Evolutionary conservation across 2,113 vertebrate species (phyloP).

Genomic region (Donacobius atricapilla): DNA sequence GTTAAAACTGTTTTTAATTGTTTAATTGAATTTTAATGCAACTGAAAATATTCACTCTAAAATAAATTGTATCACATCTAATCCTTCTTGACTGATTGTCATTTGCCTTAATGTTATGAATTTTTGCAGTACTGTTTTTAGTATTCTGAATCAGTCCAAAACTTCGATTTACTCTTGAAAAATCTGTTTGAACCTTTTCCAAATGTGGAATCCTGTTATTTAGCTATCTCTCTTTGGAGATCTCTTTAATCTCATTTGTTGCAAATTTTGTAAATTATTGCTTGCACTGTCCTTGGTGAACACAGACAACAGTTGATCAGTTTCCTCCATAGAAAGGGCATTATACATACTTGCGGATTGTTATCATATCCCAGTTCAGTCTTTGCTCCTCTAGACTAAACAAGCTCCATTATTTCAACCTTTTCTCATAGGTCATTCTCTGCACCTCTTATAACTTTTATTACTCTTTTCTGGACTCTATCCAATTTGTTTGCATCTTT

Average conservation of each 20-base stretch:
- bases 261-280: background rate
- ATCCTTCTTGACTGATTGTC: background rate
- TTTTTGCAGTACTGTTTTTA: background rate
- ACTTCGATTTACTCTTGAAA: background rate
- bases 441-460: slow-evolving; percentile 4
- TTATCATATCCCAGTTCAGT: background rate
- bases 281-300: background rate
- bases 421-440: slow-evolving; percentile 4
- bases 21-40: background rate
- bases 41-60: background rate
- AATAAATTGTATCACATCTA: background rate
- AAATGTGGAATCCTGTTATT: background rate
- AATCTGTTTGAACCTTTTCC: background rate
- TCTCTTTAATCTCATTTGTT: background rate
- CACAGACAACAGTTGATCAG: background rate
- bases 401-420: slow-evolving; percentile 11
- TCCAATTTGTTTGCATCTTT: slow-evolving; percentile 20
- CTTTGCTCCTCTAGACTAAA: slow-evolving; percentile 46
- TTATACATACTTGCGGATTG: background rate
- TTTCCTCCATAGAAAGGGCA: background rate
- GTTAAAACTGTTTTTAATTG: background rate
- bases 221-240: background rate
- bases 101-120: background rate
- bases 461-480: slow-evolving; percentile 6
- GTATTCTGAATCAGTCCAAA: background rate